Percentiles rank a stretch among this genome's conserved stretches.
phyloP scores from a whole-genome alignment of 1,140 invertebrate genomes.

The Frieseomelitta varia region DNA sequence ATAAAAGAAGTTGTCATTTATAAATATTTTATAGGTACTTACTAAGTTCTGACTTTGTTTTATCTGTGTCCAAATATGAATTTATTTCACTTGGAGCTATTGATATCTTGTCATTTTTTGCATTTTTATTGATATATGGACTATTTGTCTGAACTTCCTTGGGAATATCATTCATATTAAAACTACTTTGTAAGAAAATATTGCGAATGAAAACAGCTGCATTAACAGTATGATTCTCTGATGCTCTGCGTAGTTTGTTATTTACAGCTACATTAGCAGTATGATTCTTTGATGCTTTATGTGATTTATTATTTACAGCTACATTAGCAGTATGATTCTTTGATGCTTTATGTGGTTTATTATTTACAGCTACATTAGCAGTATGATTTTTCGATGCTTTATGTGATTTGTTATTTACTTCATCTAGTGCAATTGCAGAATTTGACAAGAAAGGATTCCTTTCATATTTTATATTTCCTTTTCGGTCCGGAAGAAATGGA shows the following conservation, averaged over 20 bases:
- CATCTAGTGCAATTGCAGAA: too few species aligned
- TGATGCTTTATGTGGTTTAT: background rate
- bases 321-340: background rate
- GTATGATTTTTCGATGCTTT: background rate
- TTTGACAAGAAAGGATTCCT: background rate
- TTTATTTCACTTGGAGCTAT: background rate
- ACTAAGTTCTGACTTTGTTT: conserved; percentile 55
- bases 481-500: conserved; percentile 3
- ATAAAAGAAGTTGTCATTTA: background rate
- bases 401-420: too few species aligned
- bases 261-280: background rate
- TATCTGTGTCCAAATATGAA: background rate
- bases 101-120: background rate
- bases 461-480: background rate
- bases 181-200: background rate
- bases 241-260: background rate
- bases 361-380: background rate
- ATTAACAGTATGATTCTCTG: background rate
- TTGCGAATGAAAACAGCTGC: background rate
- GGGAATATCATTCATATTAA: background rate
- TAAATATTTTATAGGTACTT: conserved; percentile 44
- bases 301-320: too few species aligned
- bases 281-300: too few species aligned
- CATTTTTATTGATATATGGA: fast-evolving
- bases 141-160: background rate